Conservation (phyloP, 2,113 vertebrate genomes). For the Zapornia atra region DNA sequence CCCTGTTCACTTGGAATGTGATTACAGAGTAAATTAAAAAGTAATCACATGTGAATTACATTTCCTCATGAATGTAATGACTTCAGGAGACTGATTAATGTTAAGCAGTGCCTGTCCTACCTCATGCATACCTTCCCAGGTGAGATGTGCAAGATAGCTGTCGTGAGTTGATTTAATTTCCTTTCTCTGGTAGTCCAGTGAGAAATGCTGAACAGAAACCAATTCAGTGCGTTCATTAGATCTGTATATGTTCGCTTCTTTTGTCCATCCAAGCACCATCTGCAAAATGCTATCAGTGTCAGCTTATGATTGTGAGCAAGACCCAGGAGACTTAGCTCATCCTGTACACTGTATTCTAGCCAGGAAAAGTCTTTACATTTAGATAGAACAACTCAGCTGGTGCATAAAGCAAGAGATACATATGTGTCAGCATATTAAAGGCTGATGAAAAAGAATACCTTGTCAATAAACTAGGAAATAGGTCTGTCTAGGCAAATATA, state of each 20-base stretch:
- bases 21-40: slow-evolving; percentile 92
- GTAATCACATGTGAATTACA: slow-evolving; percentile 89
- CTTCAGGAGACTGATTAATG: slow-evolving; percentile 87
- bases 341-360: slow-evolving; percentile 71
- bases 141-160: slow-evolving; percentile 81
- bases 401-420: slow-evolving; percentile 23
- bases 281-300: slow-evolving; percentile 79
- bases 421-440: slow-evolving; percentile 44
- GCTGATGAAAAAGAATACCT: slow-evolving; percentile 49
- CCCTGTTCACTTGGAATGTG: slow-evolving; percentile 88
- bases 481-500: slow-evolving; percentile 32
- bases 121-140: slow-evolving; percentile 78
- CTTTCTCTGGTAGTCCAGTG: slow-evolving; percentile 72
- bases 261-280: slow-evolving; percentile 80
- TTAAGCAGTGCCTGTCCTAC: slow-evolving; percentile 83
- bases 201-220: slow-evolving; percentile 76
- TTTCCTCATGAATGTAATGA: slow-evolving; percentile 90
- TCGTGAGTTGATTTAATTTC: slow-evolving; percentile 89
- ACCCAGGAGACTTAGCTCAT: slow-evolving; percentile 61
- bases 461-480: slow-evolving; percentile 55
- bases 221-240: slow-evolving; percentile 75
- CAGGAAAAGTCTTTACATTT: slow-evolving; percentile 60
- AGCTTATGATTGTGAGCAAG: slow-evolving; percentile 75
- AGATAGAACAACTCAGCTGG: slow-evolving; percentile 47
- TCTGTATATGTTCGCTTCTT: slow-evolving; percentile 65